phyloP scores from a whole-genome alignment of 2,797 vertebrate genomes.

The Gallinago stenura region DNA sequence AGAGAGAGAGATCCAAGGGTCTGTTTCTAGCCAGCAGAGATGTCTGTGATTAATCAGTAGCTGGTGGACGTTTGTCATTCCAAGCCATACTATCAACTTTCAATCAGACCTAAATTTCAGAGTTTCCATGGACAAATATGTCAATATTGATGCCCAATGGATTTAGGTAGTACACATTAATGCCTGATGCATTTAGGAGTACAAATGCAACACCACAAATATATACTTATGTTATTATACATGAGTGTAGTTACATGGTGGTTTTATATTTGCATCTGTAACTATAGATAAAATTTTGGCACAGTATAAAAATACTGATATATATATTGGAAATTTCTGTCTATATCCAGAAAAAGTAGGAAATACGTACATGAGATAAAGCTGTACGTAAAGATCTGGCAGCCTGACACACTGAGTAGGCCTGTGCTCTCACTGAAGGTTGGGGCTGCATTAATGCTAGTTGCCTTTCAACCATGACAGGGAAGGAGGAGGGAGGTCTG shows the following conservation, averaged over 20 bases:
- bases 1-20: neutral
- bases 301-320: neutral
- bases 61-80: neutral
- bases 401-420: conserved; percentile 47
- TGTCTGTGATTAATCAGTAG: neutral
- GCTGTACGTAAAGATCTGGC: conserved; percentile 31
- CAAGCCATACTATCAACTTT: neutral
- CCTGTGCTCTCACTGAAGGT: conserved; percentile 43
- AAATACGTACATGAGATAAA: neutral
- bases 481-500: conserved; percentile 67
- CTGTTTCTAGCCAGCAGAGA: neutral
- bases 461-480: conserved; percentile 72
- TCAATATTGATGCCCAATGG: neutral
- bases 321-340: conserved; percentile 2
- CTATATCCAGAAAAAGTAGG: conserved; percentile 18
- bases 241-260: neutral
- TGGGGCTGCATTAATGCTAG: conserved; percentile 62
- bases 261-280: neutral
- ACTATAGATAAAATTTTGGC: neutral
- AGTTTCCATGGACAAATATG: neutral
- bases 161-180: neutral
- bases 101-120: neutral
- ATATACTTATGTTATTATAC: neutral
- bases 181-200: neutral
- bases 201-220: neutral